These are phyloP conservation scores for Malurus cyaneus DNA, from an alignment of 2,113 vertebrate genomes.

Conservation along the genomic window DNA sequence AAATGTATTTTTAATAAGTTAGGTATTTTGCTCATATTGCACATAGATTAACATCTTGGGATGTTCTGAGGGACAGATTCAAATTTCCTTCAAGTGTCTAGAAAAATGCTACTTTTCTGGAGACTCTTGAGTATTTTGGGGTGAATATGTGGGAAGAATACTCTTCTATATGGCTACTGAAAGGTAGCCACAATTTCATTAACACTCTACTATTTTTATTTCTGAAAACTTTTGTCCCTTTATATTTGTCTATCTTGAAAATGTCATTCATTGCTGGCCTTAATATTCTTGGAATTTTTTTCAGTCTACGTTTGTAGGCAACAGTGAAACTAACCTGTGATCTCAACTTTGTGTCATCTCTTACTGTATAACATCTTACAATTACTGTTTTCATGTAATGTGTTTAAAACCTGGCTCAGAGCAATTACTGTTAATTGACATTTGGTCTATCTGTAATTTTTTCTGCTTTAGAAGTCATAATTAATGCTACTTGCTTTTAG, in stretches of 20 bases:
- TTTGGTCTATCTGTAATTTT: constrained; percentile 27
- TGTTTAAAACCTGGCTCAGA: constrained; percentile 18
- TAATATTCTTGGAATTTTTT: not conserved
- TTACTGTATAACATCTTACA: not conserved
- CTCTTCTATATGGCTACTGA: not conserved
- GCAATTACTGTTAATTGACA: not conserved
- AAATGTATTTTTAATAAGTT: not conserved
- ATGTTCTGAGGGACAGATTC: not conserved
- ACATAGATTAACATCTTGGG: not conserved
- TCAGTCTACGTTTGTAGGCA: not conserved
- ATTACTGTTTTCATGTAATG: not conserved
- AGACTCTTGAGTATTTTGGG: not conserved
- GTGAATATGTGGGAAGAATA: not conserved
- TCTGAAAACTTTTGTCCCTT: not conserved
- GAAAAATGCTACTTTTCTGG: not conserved
- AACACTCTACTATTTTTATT: not conserved
- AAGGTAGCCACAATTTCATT: not conserved
- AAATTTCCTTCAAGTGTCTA: not conserved
- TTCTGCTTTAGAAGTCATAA: constrained; percentile 43
- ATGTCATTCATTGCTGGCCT: not conserved
- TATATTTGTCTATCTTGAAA: not conserved
- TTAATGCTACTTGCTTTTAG: constrained; percentile 31
- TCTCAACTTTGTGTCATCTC: not conserved
- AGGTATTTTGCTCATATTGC: not conserved
- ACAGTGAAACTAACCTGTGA: constrained; percentile 33